These are phyloP conservation scores for Drosophila punjabiensis DNA, from an alignment of 1,140 invertebrate genomes.

Conservation along the genomic window DNA sequence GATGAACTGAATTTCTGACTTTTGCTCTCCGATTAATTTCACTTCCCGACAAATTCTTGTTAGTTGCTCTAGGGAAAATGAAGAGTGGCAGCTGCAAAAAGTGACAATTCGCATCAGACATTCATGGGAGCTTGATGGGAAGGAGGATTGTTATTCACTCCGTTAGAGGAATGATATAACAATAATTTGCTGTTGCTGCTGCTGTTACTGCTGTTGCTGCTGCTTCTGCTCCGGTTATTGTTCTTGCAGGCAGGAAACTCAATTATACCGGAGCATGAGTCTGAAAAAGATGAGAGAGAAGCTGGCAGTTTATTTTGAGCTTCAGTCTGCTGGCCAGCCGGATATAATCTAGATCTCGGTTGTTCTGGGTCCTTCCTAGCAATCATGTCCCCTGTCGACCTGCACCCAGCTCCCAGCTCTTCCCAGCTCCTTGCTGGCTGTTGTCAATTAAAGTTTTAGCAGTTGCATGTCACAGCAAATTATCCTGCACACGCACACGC, in stretches of 20 bases:
- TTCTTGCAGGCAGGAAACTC: slow-evolving; percentile 46
- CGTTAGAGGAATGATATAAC: slow-evolving; percentile 33
- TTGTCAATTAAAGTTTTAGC: slow-evolving; percentile 75
- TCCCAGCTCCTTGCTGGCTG: slow-evolving; percentile 10
- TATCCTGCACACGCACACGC: slow-evolving; percentile 53
- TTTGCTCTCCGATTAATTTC: slow-evolving; percentile 23
- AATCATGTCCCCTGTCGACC: slow-evolving; percentile 18
- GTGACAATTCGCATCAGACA: slow-evolving; percentile 67
- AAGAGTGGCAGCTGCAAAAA: slow-evolving; percentile 25
- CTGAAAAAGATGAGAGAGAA: slow-evolving; percentile 38
- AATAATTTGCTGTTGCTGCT: slow-evolving; percentile 34
- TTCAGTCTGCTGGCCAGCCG: slow-evolving; percentile 4
- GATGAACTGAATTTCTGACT: neutral
- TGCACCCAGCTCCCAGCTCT: neutral
- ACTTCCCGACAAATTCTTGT: slow-evolving; percentile 35
- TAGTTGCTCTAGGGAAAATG: slow-evolving; percentile 21
- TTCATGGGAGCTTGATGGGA: slow-evolving; percentile 51
- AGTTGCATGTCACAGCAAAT: slow-evolving; percentile 74
- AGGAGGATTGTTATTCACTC: slow-evolving; percentile 20
- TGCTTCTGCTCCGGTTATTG: slow-evolving; percentile 33
- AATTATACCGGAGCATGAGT: slow-evolving; percentile 36
- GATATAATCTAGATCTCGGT: slow-evolving; percentile 31
- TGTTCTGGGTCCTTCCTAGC: slow-evolving; percentile 1
- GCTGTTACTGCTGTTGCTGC: slow-evolving; percentile 7
- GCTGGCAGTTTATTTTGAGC: slow-evolving; percentile 12